Evolutionary conservation across 2,113 vertebrate genomes (phyloP), one percentile per base, ranked within the genome.

Genomic region (Hydropotes inermis): DNA sequence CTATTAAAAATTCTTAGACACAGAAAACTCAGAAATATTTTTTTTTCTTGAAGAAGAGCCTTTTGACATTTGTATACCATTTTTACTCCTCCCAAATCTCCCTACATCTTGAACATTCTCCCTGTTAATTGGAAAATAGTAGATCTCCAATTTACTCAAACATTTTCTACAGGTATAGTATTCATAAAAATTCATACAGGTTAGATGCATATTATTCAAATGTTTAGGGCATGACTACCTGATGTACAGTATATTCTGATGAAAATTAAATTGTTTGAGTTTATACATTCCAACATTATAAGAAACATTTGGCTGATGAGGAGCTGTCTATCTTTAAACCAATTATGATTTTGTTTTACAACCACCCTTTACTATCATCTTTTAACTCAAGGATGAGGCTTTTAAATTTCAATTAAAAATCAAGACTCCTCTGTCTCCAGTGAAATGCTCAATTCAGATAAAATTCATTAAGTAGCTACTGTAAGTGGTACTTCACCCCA

Each of bases 341-440:
- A 94, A 82, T 94, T 96, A 97, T 96, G 61, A 67, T 96, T 96
- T 87, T 92, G 97, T 95, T 95, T 97, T 96, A 81, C 39, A 96
- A 91, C 82, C 36, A 79, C n/a, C 27, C 97, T 95, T 95, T 90
- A 95, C 47, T 87, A 79, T 96, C 43, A 92, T 95, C 61, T 94
- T 90, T 96, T 95, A 83, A 94, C 84, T 97, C 55, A 47, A 82
- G 50, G 47, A 91, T 92, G 60, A 96, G 90, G 23, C 83, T 85
- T 95, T 97, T 94, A 97, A 95, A 95, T 97, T 97, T 97, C 89
- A 97, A 95, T 97, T 98, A 98, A 98, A 97, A 97, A 87, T 91
- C 86, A 95, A 93, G 86, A 95, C 43, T 36, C 33, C 95, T 96
- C 76, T 97, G 54, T 89, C 70, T 94, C 57, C 94, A 96, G 60